phyloP scores from a whole-genome alignment of 2,888 invertebrate genomes.

The Netelia melanura region DNA sequence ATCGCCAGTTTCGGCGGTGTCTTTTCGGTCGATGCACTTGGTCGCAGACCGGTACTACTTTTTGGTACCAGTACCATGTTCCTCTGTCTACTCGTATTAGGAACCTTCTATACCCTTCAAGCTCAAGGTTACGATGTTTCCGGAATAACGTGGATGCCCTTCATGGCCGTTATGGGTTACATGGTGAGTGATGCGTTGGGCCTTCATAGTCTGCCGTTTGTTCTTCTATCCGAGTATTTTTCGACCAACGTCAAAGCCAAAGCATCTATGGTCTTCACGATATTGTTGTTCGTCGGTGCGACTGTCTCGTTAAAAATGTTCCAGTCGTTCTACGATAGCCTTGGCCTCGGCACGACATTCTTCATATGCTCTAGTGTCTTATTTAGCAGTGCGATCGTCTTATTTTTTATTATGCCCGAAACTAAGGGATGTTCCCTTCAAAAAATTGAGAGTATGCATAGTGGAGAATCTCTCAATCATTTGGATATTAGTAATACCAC shows the following conservation, averaged over 20 bases:
- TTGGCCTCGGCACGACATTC: constrained; percentile 33
- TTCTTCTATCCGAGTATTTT: constrained; percentile 70
- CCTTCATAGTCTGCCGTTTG: constrained; percentile 57
- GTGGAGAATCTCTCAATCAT: neutral
- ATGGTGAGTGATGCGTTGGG: constrained; percentile 52
- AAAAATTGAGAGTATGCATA: constrained; percentile 35
- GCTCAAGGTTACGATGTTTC: constrained; percentile 2
- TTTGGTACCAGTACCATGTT: constrained; percentile 9
- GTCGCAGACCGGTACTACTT: constrained; percentile 25
- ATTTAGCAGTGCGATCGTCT: neutral
- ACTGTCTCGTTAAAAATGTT: constrained; percentile 14
- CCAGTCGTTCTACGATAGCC: constrained; percentile 14
- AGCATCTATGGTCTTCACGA: constrained; percentile 60
- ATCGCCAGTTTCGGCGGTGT: constrained; percentile 21
- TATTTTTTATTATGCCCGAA: constrained; percentile 36
- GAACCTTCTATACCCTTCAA: constrained; percentile 28
- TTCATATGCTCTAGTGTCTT: constrained; percentile 10
- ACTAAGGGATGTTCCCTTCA: constrained; percentile 23
- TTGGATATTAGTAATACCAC: too few relatives aligned
- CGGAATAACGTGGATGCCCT: neutral
- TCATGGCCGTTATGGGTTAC: constrained; percentile 34
- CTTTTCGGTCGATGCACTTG: constrained; percentile 21
- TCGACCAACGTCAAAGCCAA: constrained; percentile 66
- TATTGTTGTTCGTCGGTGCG: neutral
- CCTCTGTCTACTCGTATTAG: neutral